phyloP scores from a whole-genome alignment of 2,797 vertebrate genomes.

The Labroides dimidiatus region DNA sequence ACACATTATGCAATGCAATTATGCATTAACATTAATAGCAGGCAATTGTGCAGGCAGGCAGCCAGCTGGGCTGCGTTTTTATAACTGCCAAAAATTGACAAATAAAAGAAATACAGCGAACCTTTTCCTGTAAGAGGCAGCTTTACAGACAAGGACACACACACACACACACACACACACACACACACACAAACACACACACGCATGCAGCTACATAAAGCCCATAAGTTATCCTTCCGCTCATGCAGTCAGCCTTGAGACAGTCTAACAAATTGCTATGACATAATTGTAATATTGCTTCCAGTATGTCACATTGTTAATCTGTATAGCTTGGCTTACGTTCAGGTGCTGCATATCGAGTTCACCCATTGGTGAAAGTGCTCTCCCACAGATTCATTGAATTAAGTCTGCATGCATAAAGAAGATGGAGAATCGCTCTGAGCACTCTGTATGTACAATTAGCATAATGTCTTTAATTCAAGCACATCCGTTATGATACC shows the following conservation, averaged over 20 bases:
- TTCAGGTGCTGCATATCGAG: slow-evolving; percentile 67
- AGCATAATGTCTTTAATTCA: slow-evolving; percentile 79
- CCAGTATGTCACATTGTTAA: slow-evolving; percentile 74
- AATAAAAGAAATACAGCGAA: slow-evolving; percentile 57
- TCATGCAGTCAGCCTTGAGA: slow-evolving; percentile 51
- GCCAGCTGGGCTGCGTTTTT: slow-evolving; percentile 80
- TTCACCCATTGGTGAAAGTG: slow-evolving; percentile 71
- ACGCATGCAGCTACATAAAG: slow-evolving; percentile 17
- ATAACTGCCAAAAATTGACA: slow-evolving; percentile 73
- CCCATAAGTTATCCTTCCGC: slow-evolving; percentile 48
- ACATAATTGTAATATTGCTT: slow-evolving; percentile 75
- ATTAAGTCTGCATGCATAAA: slow-evolving; percentile 70
- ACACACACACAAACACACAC: too few species aligned
- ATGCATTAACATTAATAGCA: slow-evolving; percentile 80
- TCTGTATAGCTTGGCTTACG: slow-evolving; percentile 72
- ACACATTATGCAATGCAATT: slow-evolving; percentile 82
- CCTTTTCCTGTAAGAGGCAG: slow-evolving; percentile 54
- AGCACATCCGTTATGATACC: slow-evolving; percentile 67
- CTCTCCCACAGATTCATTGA: slow-evolving; percentile 69
- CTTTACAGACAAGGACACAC: slow-evolving; percentile 7
- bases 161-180: too few species aligned
- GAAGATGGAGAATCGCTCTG: slow-evolving; percentile 76
- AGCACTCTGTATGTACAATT: slow-evolving; percentile 72
- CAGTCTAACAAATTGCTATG: slow-evolving; percentile 75
- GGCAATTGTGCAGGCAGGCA: slow-evolving; percentile 79